Percentiles rank a stretch among this genome's conserved stretches.
Conservation (phyloP, 2,797 vertebrate species). For the Rhadinocentrus ornatus region DNA sequence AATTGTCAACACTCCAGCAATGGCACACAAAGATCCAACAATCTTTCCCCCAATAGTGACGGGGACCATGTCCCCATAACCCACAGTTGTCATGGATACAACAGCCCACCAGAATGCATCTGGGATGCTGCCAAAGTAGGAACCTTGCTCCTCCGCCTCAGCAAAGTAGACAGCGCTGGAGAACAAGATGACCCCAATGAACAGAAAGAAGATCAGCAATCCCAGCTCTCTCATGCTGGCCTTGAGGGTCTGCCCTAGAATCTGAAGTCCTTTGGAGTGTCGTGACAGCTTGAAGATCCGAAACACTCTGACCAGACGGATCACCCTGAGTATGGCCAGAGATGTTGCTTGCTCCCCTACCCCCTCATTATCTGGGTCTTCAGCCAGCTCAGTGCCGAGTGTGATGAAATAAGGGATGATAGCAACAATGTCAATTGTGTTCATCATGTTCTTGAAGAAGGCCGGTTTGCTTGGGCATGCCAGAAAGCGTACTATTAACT, state of each 20-base stretch:
- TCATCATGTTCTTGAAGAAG: conserved; percentile 99
- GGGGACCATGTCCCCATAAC: conserved; percentile 99
- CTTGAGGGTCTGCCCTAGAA: conserved; percentile 98
- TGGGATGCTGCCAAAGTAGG: conserved; percentile 95
- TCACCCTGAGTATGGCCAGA: conserved; percentile 98
- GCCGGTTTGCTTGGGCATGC: conserved; percentile 97
- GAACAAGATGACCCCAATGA: conserved; percentile 99
- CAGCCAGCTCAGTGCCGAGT: conserved; percentile 96
- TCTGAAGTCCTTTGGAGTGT: conserved; percentile 99
- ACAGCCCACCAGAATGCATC: conserved; percentile 99
- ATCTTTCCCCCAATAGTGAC: conserved; percentile 99
- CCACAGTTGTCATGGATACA: conserved; percentile 99
- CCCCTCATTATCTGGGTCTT: conserved; percentile 87
- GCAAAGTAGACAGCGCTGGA: conserved; percentile 99
- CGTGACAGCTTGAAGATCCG: conserved; percentile 99
- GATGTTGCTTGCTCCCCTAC: conserved; percentile 98
- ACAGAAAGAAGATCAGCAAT: conserved; percentile 98
- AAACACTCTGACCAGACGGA: conserved; percentile 99
- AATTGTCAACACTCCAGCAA: conserved; percentile 99
- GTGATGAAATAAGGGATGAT: conserved; percentile 99
- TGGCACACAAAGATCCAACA: conserved; percentile 98
- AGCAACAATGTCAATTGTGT: conserved; percentile 98
- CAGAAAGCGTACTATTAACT: conserved; percentile 96
- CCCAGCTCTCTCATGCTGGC: conserved; percentile 99
- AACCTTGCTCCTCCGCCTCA: conserved; percentile 94